Base-by-base conservation (phyloP, 2,888 invertebrate genomes). In the Rapana venosa region DNA sequence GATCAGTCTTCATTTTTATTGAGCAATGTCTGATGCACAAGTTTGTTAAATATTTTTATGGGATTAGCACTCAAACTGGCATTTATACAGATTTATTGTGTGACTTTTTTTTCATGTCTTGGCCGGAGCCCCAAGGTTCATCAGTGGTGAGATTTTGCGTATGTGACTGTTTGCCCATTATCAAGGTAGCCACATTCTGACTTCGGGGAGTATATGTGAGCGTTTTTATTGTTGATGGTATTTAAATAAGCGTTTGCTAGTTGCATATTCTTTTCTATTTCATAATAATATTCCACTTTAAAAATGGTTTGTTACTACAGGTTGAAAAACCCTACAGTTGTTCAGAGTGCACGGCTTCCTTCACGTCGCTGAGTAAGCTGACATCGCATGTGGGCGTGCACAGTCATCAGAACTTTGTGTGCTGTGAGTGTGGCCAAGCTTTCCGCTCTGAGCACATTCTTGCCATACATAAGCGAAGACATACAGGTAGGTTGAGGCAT, bases 391-490 rank as follows among this genome's bases (percentile, higher is more conserved):
- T 74, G 35, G 88, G 90, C 0, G 88, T 88, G 4, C 91, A 91
- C 86, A 88, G 89, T 1, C 85, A 74, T 4, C 88, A 90, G 26
- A 88, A 84, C 20, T 90, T 70, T 22, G 61, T 74, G 13, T 91
- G 91, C 56, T 32, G 66, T 35, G 81, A 90, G 66, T 91, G 91
- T 22, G 89, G 88, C 35, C 90, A 89, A 61, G 90, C 88, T 56
- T 91, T 91, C 85, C 84, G 77, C 47, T 81, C 90, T 74, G 66
- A 74, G 1, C 89, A 88, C 58, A 90, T 85, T 13, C 90, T 90
- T n/a, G n/a, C 79, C 8, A 87, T 90, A 20, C 91, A 91, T 26
- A 79, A 79, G 83, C 91, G 91, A 11, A 87, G 85, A 35, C 91
- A 91, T 86, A 90, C 90, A 84, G 91, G 91, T 91, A 47, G 4